Percentiles rank a stretch among this genome's conserved stretches.
Conservation (phyloP, 2,797 vertebrate species). For the Limnodromus scolopaceus region DNA sequence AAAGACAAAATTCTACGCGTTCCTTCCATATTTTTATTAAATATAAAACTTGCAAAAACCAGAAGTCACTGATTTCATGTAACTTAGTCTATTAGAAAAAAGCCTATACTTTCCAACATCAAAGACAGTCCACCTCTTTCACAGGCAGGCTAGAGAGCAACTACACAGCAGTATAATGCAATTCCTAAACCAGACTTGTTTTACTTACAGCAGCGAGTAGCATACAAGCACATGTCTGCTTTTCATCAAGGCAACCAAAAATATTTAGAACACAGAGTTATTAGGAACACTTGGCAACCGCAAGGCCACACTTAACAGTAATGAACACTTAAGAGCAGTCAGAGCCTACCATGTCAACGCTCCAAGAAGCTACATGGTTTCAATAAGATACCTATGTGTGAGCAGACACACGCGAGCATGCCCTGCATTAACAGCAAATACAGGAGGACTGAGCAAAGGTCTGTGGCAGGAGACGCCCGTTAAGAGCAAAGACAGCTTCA, state of each 20-base stretch:
- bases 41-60: neutral
- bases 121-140: neutral
- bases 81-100: neutral
- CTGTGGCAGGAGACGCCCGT: neutral
- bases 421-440: neutral
- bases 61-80: neutral
- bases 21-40: neutral
- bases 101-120: neutral
- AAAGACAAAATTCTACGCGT: neutral
- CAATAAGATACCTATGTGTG: neutral
- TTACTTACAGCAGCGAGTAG: constrained; percentile 29
- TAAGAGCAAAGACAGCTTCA: neutral
- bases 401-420: neutral
- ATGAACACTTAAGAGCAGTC: constrained; percentile 32
- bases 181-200: neutral
- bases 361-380: neutral
- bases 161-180: neutral
- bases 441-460: neutral
- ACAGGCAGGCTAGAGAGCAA: neutral
- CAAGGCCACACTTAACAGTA: constrained; percentile 48
- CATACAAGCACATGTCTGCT: neutral
- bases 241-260: constrained; percentile 61
- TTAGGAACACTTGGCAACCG: constrained; percentile 44
- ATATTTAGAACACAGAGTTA: constrained; percentile 14
- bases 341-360: neutral